Base-by-base conservation (phyloP, 2,113 vertebrate genomes). In the Pangasianodon hypophthalmus region DNA sequence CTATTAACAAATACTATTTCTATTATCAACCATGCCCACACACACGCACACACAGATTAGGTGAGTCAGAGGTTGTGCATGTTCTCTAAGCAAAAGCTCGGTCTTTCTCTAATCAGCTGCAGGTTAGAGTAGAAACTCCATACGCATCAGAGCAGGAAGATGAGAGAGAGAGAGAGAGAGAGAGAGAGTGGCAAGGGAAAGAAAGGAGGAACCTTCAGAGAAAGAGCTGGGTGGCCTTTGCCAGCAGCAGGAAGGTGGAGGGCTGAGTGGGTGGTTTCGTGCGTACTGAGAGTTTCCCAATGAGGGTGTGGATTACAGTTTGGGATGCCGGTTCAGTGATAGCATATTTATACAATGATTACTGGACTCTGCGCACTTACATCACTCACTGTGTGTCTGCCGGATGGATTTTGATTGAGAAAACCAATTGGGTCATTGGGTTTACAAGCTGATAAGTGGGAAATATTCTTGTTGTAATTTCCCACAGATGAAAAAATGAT, bases 61-160 rank as follows among this genome's bases (percentile, higher is more conserved):
- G 93, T 96, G 95, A 96, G 93, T 96, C 95, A 96, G 93, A 94
- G 96, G 95, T 96, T 96, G 94, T 93, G 94, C 91, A 95, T 95
- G 92, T 92, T 94, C 88, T 91, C 85, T 93, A 89, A 93, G 88
- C 87, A 88, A 84, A 80, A 90, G 86, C 90, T 92, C 81, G 54
- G 86, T 88, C 90, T 62, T 77, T 64, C 41, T 88, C 56, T 89
- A 96, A 96, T 95, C 93, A 93, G 93, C 90, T 95, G 94, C 95
- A 96, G 95, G 95, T 93, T 89, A 93, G 91, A 95, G 82, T 88
- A 95, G 95, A 94, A 93, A 94, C 93, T 32, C 21, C 19, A 93
- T 87, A 88, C 88, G 94, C 91, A 90, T 81, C 73, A 90, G 92
- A 92, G 87, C 85, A 90, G 85, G 90, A 86, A 86, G 86, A 88